Evolutionary conservation across 2,797 vertebrate genomes (phyloP), one percentile per base, ranked within the genome.

Genomic region (Urosaurus nigricauda): DNA sequence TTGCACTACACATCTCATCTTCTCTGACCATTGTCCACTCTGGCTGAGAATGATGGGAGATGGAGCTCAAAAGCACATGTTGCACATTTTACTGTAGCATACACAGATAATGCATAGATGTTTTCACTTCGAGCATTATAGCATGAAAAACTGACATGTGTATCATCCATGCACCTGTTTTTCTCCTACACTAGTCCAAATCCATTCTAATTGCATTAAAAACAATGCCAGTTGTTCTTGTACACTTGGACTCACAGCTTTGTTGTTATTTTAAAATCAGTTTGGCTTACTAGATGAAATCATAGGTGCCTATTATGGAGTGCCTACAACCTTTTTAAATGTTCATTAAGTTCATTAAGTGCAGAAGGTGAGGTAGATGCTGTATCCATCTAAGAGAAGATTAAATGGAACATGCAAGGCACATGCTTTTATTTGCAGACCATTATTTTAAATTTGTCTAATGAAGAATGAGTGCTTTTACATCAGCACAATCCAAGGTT

Each of bases 361-460:
- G 60, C 29, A 1, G 1, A 87, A 86, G 77, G 83, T 86, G 84
- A 93, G 58, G 51, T 79, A 77, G 63, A 16, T 16, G 35, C 83
- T 85, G 4, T 63, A 47, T 6, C 58, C 88, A 81, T 78, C 79
- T 77, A 88, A 24, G 24, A 80, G 11, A 70, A 43, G 47, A 6
- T 89, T 88, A 92, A 94, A 94, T 56, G 88, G 85, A 93, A 91
- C 74, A 73, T 71, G 24, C 37, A 86, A 94, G 88, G 88, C 89
- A 90, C 86, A 47, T 47, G 87, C 77, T 90, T 93, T 87, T 85
- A n/a, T 92, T 96, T 94, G 92, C 84, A 93, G 88, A 75, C 26
- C 84, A 87, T 93, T 94, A 88, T 93, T 93, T 91, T 88, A 91
- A 93, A 95, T 94, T 83, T 94, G 79, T 79, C 37, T 94, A 93